phyloP scores from a whole-genome alignment of 2,888 invertebrate genomes.

The Synanthedon vespiformis region DNA sequence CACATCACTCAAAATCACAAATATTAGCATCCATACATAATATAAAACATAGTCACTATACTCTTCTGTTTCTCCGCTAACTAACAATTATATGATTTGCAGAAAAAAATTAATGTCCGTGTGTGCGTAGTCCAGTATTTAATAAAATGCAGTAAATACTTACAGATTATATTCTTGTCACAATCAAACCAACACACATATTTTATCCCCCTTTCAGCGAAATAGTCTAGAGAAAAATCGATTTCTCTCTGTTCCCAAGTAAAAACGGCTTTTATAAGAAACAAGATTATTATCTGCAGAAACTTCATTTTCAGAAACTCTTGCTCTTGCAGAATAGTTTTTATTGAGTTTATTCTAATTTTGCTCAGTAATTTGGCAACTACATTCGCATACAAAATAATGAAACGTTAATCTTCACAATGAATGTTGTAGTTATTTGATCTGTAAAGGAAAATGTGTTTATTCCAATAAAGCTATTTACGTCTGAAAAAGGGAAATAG shows the following conservation, averaged over 20 bases:
- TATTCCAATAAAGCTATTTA: no score
- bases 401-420: no score
- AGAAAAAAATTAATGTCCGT: not conserved
- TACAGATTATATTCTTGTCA: conserved; percentile 9
- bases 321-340: no score
- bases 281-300: conserved; percentile 3
- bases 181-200: conserved; percentile 26
- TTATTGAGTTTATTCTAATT: no score
- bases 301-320: no score
- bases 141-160: conserved; percentile 3
- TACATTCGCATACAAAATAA: no score
- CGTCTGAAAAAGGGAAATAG: no score
- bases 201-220: conserved; percentile 19
- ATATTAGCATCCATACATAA: not conserved
- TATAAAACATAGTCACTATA: not conserved
- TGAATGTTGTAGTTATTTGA: no score
- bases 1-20: no score
- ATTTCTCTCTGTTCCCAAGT: conserved; percentile 10
- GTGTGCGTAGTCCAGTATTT: not conserved
- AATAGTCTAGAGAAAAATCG: conserved; percentile 23
- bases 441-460: no score
- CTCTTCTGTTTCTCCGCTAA: not conserved
- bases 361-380: no score
- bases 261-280: conserved; percentile 8
- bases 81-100: not conserved